Evolutionary conservation across 2,113 vertebrate species (phyloP), one percentile per base, ranked within the genome.

Genomic region (Fulica atra): DNA sequence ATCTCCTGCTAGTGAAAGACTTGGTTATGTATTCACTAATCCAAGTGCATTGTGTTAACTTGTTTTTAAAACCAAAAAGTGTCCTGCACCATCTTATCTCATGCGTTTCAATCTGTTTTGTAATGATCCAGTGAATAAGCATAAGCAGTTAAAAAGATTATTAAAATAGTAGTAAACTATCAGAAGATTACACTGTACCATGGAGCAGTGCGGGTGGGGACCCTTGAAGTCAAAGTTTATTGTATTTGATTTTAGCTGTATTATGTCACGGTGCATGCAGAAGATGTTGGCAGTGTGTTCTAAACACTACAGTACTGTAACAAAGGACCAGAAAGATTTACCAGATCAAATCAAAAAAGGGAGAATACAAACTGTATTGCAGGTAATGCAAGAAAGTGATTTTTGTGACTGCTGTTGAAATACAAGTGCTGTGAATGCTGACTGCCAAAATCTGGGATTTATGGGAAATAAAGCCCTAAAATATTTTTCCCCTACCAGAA

Each of bases 401-500:
- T 80, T 93, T 89, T 95, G 83, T 79, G 77, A n/a, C 88, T 96
- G 46, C 95, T 94, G 44, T 94, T 98, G 97, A 98, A 98, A 97
- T 97, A 83, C 61, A 98, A 95, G 95, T 93, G 86, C 94, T 63
- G 46, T 96, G 97, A 97, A 94, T 97, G 96, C 97, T 97, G 97
- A 97, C 97, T 95, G 94, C 94, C 82, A 79, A 96, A 91, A 95
- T 95, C 86, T 0, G 48, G 96, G 80, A 98, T 97, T 98, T 98
- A 96, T 97, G 82, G 89, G 93, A 96, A 97, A 96, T 91, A 93
- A 97, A 98, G 65, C 79, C 82, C 81, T 96, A 93, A 97, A 97
- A 95, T 97, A 96, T 88, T 96, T 96, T 91, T 95, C 70, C 85
- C 57, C 48, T 96, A 77, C 69, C 54, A 95, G 84, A 80, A 93